phyloP scores from a whole-genome alignment of 2,888 invertebrate genomes.

The Empis stercorea region DNA sequence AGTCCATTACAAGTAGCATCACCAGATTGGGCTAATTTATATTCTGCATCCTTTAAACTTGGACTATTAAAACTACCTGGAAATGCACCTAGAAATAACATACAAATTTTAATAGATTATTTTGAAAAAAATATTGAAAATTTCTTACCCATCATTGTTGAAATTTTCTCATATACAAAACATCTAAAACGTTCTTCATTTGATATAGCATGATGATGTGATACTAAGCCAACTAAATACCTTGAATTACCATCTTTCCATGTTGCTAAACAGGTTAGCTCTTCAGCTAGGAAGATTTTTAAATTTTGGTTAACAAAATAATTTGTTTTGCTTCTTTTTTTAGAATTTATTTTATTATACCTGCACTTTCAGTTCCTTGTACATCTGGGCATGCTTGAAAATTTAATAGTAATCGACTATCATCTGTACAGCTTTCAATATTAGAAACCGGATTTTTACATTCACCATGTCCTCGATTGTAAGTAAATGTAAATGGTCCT shows the following conservation, averaged over 20 bases:
- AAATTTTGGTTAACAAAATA: too few species aligned
- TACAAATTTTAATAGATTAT: too few species aligned
- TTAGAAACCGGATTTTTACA: conserved; percentile 81
- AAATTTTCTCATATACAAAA: conserved; percentile 84
- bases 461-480: conserved; percentile 82
- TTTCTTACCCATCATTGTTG: conserved; percentile 42
- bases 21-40: conserved; percentile 78
- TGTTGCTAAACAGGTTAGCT: conserved; percentile 77
- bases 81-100: conserved; percentile 11
- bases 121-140: too few species aligned
- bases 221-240: conserved; percentile 80
- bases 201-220: conserved; percentile 78
- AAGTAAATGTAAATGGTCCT: conserved; percentile 86
- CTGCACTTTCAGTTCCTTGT: conserved; percentile 78
- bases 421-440: conserved; percentile 88
- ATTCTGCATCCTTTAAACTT: conserved; percentile 48
- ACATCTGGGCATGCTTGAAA: conserved; percentile 92
- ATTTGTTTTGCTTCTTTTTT: too few species aligned
- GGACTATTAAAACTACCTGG: conserved; percentile 31
- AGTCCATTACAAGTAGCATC: conserved; percentile 89
- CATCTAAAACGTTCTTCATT: conserved; percentile 90
- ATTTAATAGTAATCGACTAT: conserved; percentile 75
- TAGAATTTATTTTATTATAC: conserved; percentile 38
- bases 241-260: conserved; percentile 91
- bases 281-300: too few species aligned